Evolutionary conservation across 1,140 invertebrate genomes (phyloP), one percentile per base, ranked within the genome.

Genomic region (Aphelinus certus): DNA sequence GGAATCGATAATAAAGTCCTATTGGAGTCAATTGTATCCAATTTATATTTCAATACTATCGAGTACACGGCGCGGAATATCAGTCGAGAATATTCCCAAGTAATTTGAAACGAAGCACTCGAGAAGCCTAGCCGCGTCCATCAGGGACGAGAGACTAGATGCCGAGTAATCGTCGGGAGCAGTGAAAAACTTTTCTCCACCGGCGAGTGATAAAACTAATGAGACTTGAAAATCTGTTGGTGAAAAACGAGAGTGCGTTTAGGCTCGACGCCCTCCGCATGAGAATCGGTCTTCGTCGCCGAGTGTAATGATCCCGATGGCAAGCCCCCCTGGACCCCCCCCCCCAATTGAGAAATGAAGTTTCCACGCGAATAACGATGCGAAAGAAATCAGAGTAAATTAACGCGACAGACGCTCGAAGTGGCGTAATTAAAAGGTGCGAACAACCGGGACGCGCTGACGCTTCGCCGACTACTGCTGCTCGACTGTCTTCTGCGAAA

Each of bases 351-450:
- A 48, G 48, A 60, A 45, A 73, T 47, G 9, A 51, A 68, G 58
- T 74, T 74, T 68, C 65, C 46, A 9, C 73, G 46, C 48, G 49
- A 64, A 75, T 71, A 68, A 75, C 57, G 47, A 72, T 55, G 58
- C 56, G 64, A 67, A 75, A 76, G 63, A 79, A 77, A 79, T 71
- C 46, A 47, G 43, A 68, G 62, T 66, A 72, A 71, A 77, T 69
- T 76, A 69, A 72, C 64, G 61, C 26, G 3, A 10, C 43, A 58
- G 57, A 42, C 61, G 7, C 7, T 66, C 9, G 6, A 61, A 77
- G 58, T 75, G 55, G 60, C 51, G 67, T 77, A 70, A 77, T 70
- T 76, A 60, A 71, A 78, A 75, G 72, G 76, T 76, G 61, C 26
- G 71, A 77, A 77, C 71, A 77, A 71, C 57, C 42, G 68, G 49